Evolutionary conservation across 2,113 vertebrate species (phyloP).

Genomic region (Forbesichthys papilliferus): DNA sequence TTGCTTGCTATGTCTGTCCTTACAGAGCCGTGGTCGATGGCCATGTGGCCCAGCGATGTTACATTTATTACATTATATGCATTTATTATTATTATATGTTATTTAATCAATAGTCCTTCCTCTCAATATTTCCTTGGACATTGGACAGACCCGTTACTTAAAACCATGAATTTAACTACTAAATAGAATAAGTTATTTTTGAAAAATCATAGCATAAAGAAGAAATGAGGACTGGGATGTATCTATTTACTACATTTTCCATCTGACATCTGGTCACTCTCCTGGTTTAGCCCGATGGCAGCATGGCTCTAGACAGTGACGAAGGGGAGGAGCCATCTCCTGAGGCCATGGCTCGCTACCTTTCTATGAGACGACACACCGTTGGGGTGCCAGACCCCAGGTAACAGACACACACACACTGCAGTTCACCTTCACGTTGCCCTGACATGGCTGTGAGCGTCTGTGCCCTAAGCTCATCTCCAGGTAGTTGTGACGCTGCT

Average conservation of each 20-base stretch:
- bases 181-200: no score
- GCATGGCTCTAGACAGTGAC: slow-evolving; percentile 93
- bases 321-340: slow-evolving; percentile 97
- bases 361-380: slow-evolving; percentile 97
- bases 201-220: no score
- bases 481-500: neutral
- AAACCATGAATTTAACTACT: no score
- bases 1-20: neutral
- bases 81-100: no score
- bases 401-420: slow-evolving; percentile 54
- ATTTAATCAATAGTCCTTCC: no score
- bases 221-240: neutral
- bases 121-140: no score
- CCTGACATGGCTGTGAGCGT: neutral
- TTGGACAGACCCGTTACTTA: no score
- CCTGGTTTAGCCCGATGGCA: slow-evolving; percentile 83
- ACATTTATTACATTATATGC: neutral
- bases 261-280: no score
- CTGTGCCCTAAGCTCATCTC: neutral
- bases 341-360: slow-evolving; percentile 94
- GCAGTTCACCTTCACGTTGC: neutral
- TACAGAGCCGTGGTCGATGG: neutral
- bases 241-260: neutral
- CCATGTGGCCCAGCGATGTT: neutral
- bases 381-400: slow-evolving; percentile 97